These are phyloP conservation scores for Sceloporus undulatus DNA, from an alignment of 2,113 vertebrate species.

Conservation along the genomic window DNA sequence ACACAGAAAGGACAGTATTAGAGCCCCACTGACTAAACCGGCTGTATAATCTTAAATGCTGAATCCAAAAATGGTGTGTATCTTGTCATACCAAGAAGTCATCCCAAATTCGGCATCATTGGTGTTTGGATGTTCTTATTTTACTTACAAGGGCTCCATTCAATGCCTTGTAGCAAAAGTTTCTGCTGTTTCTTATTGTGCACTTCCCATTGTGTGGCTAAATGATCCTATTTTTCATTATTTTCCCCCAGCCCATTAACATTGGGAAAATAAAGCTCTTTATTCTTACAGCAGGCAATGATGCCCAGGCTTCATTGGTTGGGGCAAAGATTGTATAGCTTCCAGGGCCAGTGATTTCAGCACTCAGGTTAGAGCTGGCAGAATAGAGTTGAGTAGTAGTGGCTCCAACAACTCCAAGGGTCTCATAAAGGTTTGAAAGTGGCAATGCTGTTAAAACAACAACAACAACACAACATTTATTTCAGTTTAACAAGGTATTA, in stretches of 20 bases:
- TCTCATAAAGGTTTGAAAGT: slow-evolving; percentile 93
- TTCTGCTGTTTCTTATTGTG: neutral
- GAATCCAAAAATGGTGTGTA: neutral
- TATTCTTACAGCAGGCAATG: slow-evolving; percentile 87
- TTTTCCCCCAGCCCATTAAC: neutral
- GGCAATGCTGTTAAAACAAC: slow-evolving; percentile 84
- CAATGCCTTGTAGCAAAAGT: neutral
- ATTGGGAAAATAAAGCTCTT: slow-evolving; percentile 17
- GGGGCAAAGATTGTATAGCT: slow-evolving; percentile 98
- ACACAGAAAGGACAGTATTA: too few relatives aligned
- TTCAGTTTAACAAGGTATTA: neutral
- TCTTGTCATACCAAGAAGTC: neutral
- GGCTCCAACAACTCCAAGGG: slow-evolving; percentile 90
- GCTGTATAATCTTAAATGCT: neutral
- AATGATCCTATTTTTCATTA: neutral
- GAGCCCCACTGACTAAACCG: too few relatives aligned
- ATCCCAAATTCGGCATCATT: neutral
- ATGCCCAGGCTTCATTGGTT: slow-evolving; percentile 94
- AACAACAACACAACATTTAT: too few relatives aligned
- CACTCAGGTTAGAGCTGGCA: slow-evolving; percentile 86
- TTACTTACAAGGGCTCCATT: neutral
- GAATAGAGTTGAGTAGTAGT: slow-evolving; percentile 95
- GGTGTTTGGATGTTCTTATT: neutral
- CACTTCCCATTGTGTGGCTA: neutral
- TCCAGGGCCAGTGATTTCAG: slow-evolving; percentile 93